Conservation (phyloP, 2,888 invertebrate species). For the Oeneis ivallda region DNA sequence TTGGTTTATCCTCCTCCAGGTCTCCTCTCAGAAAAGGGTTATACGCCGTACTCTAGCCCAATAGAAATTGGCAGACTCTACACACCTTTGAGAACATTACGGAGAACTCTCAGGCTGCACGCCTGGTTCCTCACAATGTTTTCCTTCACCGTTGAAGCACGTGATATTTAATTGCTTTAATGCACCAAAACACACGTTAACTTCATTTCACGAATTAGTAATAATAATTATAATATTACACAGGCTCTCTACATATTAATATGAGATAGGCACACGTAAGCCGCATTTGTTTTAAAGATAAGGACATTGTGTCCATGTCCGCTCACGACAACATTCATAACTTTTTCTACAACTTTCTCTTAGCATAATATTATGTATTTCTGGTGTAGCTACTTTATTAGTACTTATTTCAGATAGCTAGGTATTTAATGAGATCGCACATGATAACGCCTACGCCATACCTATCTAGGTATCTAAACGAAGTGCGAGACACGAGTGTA, state of each 20-base stretch:
- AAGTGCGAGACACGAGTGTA: background rate
- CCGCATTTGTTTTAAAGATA: slow-evolving; percentile 15
- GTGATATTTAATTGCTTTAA: no score
- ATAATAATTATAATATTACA: background rate
- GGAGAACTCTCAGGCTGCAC: no score
- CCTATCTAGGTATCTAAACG: no score
- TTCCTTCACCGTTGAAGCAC: no score
- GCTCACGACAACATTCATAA: slow-evolving; percentile 17
- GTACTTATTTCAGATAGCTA: slow-evolving; percentile 9
- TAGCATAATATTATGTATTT: background rate
- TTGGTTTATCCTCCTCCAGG: no score
- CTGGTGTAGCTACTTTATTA: slow-evolving; percentile 14
- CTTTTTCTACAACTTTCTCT: slow-evolving; percentile 25
- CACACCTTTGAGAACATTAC: no score
- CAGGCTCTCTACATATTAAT: background rate
- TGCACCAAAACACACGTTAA: background rate
- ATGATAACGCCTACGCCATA: background rate
- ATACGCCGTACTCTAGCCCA: no score
- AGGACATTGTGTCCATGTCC: slow-evolving; percentile 13
- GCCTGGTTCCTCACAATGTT: no score
- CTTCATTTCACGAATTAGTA: background rate
- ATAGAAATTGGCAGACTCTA: no score
- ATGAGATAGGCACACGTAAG: slow-evolving; percentile 5
- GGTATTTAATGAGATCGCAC: background rate
- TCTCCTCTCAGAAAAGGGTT: no score